Base-by-base conservation (phyloP, 2,113 vertebrate species). In the Eulacestoma nigropectus region DNA sequence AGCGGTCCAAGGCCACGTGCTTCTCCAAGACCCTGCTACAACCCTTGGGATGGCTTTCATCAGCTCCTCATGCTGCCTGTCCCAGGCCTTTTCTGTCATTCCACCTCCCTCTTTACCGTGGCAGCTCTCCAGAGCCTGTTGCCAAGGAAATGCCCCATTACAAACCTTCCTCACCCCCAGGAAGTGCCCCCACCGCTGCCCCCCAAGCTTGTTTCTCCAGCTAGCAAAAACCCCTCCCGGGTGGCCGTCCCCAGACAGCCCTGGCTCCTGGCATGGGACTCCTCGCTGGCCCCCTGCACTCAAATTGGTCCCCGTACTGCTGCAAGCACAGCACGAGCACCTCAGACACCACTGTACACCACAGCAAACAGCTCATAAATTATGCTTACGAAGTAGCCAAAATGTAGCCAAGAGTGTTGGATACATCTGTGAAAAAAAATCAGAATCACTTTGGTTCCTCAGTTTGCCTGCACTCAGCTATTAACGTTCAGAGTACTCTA, bases 301-400 rank as follows among this genome's bases (percentile, higher is more conserved):
- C 4, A 0, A 20, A 39, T 2, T 4, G 1, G 32, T 29, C n/a
- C 35, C 50, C 7, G 5, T 10, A 5, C 16, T 8, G 7, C 27
- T 7, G 3, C 2, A 6, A 70, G 50, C 21, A 11, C 21, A 27
- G 37, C 32, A 41, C 0, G 1, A 70, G 46, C 18, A 35, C 23
- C 27, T 55, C 53, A 50, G 59, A 25, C 22, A n/a, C 8, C 57
- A 6, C 9, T 13, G 8, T 4, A 53, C 0, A 1, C 20, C 52
- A 21, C 0, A 0, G 39, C 62, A 72, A 55, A 59, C 1, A 64
- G 3, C 39, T 69, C 7, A 0, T 13, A 30, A 37, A 30, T 72
- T 26, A 19, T 33, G 16, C 16, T 60, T 10, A 29, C 18, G 26
- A 22, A 78, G 47, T 4, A 42, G 22, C 52, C 53, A 37, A 55